A percentile compares a stretch with the other conserved stretches of the same genome.
Conservation (phyloP, 1,140 invertebrate genomes). For the Drosophila lowei region DNA sequence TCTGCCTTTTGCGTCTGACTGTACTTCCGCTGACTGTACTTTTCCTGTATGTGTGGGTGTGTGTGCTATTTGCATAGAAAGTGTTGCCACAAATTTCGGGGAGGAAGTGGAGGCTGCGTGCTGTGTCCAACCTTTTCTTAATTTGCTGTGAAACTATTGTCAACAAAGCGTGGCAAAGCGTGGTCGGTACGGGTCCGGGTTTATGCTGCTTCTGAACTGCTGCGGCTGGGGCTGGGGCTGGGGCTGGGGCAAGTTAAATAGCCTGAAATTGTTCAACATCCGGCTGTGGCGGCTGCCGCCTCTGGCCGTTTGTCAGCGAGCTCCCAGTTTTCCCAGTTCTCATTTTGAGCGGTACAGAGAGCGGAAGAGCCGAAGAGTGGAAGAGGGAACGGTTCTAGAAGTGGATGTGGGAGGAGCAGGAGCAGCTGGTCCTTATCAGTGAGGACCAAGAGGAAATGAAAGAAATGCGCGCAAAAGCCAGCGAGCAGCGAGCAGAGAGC, state of each 20-base stretch:
- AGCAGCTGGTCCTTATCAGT: constrained; percentile 12
- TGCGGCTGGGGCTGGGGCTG: constrained; percentile 30
- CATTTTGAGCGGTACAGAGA: background rate
- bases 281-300: constrained; percentile 47
- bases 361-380: constrained; percentile 20
- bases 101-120: constrained; percentile 48
- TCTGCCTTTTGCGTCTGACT: constrained; percentile 58
- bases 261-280: constrained; percentile 74
- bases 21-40: constrained; percentile 76
- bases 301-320: constrained; percentile 67
- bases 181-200: constrained; percentile 15
- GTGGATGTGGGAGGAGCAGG: background rate
- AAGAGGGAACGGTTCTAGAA: constrained; percentile 15
- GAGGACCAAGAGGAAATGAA: background rate
- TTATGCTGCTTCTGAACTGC: background rate
- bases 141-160: constrained; percentile 82
- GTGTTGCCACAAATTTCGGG: constrained; percentile 67
- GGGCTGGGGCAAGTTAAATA: constrained; percentile 64
- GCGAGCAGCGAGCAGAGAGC: no score
- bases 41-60: constrained; percentile 29
- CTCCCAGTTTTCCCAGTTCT: background rate
- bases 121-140: constrained; percentile 77
- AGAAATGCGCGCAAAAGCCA: background rate
- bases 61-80: constrained; percentile 74
- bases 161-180: constrained; percentile 67